Conservation (phyloP, 2,888 invertebrate species). For the Papilio elwesi region DNA sequence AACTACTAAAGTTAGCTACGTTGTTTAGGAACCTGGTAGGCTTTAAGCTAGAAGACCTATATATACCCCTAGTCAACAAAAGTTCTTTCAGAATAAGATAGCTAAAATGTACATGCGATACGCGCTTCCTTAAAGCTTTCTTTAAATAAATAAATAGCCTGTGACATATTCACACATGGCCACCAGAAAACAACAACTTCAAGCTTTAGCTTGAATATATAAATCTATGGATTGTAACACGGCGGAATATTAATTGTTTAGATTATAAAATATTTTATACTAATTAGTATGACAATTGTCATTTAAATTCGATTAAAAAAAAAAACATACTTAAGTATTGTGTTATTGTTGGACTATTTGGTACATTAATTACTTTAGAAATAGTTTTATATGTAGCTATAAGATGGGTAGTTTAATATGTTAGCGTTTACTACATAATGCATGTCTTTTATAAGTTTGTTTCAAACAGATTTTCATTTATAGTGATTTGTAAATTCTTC, state of each 20-base stretch:
- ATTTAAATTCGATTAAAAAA: not conserved
- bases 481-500: not conserved
- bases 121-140: not conserved
- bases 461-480: not conserved
- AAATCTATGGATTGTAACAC: not conserved
- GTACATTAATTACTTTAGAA: not conserved
- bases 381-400: not conserved
- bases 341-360: not conserved
- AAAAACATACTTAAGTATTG: not conserved
- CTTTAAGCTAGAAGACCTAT: not conserved
- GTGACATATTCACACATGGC: too few relatives aligned
- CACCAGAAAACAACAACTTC: too few relatives aligned
- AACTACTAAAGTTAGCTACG: not conserved
- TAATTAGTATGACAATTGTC: too few relatives aligned
- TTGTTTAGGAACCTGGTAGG: not conserved
- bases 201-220: too few relatives aligned
- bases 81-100: not conserved
- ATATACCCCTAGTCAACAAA: conserved; percentile 4
- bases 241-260: not conserved
- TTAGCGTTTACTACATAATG: not conserved
- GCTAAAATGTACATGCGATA: not conserved
- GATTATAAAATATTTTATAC: not conserved
- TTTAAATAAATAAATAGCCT: too few relatives aligned
- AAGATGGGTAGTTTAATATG: not conserved
- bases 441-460: not conserved